Conservation (phyloP, 1,140 invertebrate genomes). For the Aphelenchoides avenae region DNA sequence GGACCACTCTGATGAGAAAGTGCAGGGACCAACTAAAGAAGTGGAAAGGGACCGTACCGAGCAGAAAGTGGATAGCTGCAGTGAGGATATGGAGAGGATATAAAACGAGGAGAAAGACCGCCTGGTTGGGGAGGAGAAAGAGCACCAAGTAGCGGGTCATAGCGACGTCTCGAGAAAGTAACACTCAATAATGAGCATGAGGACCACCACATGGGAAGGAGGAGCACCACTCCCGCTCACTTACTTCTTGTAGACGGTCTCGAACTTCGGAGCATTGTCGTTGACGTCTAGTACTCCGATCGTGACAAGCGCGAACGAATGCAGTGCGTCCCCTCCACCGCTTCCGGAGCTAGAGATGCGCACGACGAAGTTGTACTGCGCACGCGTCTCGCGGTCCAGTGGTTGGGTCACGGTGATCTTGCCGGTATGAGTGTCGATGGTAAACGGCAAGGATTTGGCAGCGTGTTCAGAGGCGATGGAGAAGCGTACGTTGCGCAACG, state of each 20-base stretch:
- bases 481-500: constrained; percentile 26
- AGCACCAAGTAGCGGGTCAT: too few species aligned
- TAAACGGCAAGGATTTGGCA: constrained; percentile 37
- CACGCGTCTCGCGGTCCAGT: constrained; percentile 75
- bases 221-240: too few species aligned
- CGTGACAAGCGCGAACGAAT: constrained; percentile 47
- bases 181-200: too few species aligned
- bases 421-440: constrained; percentile 64
- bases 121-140: too few species aligned
- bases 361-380: constrained; percentile 65
- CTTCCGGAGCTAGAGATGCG: constrained; percentile 15
- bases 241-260: constrained; percentile 23
- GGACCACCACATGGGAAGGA: too few species aligned
- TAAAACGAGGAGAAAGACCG: too few species aligned
- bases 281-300: constrained; percentile 59
- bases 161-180: too few species aligned
- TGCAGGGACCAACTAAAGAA: too few species aligned
- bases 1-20: too few species aligned
- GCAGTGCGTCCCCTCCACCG: constrained; percentile 11
- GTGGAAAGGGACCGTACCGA: too few species aligned
- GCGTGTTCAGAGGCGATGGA: constrained; percentile 23
- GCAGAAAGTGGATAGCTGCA: too few species aligned
- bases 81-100: too few species aligned
- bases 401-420: constrained; percentile 72
- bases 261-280: constrained; percentile 59